Conservation (phyloP, 2,113 vertebrate species). For the Cinclus cinclus region DNA sequence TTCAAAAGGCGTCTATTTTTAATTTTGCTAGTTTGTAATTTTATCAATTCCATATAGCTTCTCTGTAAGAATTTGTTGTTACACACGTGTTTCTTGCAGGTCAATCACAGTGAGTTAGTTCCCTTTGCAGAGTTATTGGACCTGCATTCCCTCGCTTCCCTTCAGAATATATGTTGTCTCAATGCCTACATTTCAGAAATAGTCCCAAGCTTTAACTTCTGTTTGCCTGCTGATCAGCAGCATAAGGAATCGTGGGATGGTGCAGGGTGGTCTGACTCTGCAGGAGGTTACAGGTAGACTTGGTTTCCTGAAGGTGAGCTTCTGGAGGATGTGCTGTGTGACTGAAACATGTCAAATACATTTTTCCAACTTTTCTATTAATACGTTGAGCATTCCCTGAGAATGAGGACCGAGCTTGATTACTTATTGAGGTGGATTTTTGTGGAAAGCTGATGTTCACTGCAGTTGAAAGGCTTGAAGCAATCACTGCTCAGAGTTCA, state of each 20-base stretch:
- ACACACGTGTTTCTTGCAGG: not conserved
- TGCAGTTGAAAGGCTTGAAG: not conserved
- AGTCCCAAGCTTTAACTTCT: not conserved
- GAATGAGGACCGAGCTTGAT: not conserved
- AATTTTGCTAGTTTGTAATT: not conserved
- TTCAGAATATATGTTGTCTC: not conserved
- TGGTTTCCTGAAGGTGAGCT: not conserved
- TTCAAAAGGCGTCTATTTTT: not conserved
- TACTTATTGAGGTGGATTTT: not conserved
- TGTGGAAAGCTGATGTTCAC: rapidly evolving
- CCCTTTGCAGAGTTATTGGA: not conserved
- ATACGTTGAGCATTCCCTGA: not conserved
- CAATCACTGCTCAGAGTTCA: not conserved
- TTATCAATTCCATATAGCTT: not conserved
- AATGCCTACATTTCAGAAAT: not conserved
- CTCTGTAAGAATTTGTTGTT: not conserved
- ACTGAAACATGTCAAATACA: not conserved
- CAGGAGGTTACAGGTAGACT: not conserved
- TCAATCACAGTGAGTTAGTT: not conserved
- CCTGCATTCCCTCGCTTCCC: not conserved
- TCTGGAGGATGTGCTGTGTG: not conserved
- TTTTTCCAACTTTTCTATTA: not conserved
- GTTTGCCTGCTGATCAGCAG: not conserved
- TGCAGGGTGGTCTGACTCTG: not conserved
- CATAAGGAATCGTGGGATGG: not conserved